Conservation (phyloP, 2,797 vertebrate genomes). For the Benthosema pterotum region DNA sequence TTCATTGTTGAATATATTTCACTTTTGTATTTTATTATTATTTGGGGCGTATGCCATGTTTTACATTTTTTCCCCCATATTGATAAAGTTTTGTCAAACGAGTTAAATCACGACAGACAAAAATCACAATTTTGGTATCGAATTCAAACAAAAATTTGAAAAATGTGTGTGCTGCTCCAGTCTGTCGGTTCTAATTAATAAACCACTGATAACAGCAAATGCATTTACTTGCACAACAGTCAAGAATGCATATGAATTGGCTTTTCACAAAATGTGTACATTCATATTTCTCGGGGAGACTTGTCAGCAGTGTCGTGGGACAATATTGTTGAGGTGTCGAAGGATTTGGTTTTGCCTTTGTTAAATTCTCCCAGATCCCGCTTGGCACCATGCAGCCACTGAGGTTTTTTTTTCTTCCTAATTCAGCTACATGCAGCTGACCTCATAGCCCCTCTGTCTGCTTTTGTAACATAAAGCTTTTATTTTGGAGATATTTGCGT, state of each 20-base stretch:
- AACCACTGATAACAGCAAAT: conserved; percentile 13
- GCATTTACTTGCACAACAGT: conserved; percentile 20
- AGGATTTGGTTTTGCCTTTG: conserved; percentile 65
- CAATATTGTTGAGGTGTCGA: conserved; percentile 66
- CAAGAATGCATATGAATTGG: conserved; percentile 41
- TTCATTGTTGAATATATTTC: conserved; percentile 19
- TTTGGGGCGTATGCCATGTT: conserved; percentile 1
- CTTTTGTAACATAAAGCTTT: conserved; percentile 72
- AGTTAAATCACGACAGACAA: too few species aligned
- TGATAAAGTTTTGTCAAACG: conserved; percentile 20
- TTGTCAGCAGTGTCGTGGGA: conserved; percentile 51
- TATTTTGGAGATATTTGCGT: conserved; percentile 74
- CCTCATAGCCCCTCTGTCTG: conserved; percentile 63
- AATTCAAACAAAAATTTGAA: not conserved
- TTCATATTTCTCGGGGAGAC: conserved; percentile 45
- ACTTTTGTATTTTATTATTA: conserved; percentile 19
- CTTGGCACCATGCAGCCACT: conserved; percentile 54
- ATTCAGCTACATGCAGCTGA: conserved; percentile 70
- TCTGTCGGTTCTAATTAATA: conserved; percentile 30
- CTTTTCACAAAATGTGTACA: conserved; percentile 34
- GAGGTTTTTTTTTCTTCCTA: conserved; percentile 64
- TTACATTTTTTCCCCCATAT: conserved; percentile 1
- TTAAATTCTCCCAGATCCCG: conserved; percentile 65
- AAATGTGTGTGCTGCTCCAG: conserved; percentile 23
- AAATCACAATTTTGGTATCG: conserved; percentile 17